Evolutionary conservation across 2,113 vertebrate species (phyloP), one percentile per base, ranked within the genome.

Genomic region (Anoplopoma fimbria): DNA sequence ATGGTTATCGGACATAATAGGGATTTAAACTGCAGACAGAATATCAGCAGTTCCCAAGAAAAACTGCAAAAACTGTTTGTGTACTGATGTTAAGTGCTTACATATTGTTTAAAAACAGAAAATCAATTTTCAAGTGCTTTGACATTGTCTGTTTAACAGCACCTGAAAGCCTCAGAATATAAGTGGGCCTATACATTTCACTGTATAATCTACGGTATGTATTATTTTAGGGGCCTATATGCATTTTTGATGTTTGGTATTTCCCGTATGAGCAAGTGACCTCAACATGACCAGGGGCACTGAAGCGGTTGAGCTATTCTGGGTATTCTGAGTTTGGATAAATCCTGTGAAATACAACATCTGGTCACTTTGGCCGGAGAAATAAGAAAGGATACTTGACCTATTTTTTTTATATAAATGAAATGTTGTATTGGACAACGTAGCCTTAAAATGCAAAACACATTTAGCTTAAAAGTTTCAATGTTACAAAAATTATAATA

Each of bases 311-410:
- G 38, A 82, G 55, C 60, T 82, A 31, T 78, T 85, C 76, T 85
- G 17, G 47, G 72, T 81, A 42, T 60, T 69, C 31, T 77, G 65
- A 68, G 27, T 47, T 70, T 27, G 5, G 10, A 85, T 14, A 68
- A 81, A 73, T 58, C 69, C 70, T 92, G 92, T 84, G 91, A 93
- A 89, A 70, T 23, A 49, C 23, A 79, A 15, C 91, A 92, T 81
- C 82, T 93, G 93, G 27, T 25, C 29, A 27, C 14, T 38, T 2
- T 71, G 74, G 34, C 25, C 38, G 29, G 36, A 88, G 17, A 69
- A 51, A 38, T 13, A 61, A n/a, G 9, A 53, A 45, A 61, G 0
- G 25, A 8, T 42, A 2, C 5, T 23, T 25, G 10, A 68, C 15
- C 1, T 38, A 9, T 36, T 58, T 51, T 51, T 40, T 14, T 25